A percentile compares a stretch with the other conserved stretches of the same genome.
Evolutionary conservation across 2,113 vertebrate species (phyloP).

Genomic region (Nestor notabilis): DNA sequence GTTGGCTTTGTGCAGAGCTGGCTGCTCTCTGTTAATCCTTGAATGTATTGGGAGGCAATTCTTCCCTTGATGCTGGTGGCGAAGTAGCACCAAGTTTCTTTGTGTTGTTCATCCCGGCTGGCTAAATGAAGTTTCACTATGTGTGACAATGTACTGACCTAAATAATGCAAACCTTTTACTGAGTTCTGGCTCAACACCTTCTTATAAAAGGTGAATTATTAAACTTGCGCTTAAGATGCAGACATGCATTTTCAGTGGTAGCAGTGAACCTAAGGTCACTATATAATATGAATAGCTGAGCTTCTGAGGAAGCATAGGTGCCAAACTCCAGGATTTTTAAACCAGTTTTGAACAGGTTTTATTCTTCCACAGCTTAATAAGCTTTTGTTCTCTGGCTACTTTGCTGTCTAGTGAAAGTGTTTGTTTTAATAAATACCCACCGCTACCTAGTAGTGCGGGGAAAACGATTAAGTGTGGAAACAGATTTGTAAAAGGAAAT

Average conservation of each 20-base stretch:
- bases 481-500: not conserved
- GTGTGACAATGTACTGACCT: fast-evolving
- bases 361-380: not conserved
- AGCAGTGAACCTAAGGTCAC: not conserved
- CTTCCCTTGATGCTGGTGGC: not conserved
- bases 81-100: fast-evolving
- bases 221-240: not conserved
- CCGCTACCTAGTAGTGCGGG: not conserved
- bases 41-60: fast-evolving
- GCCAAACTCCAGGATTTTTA: not conserved
- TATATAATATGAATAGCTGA: fast-evolving
- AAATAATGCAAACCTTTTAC: fast-evolving
- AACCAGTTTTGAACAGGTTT: not conserved
- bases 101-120: fast-evolving
- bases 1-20: not conserved
- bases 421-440: not conserved
- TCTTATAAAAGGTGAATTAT: not conserved
- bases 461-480: not conserved
- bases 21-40: fast-evolving
- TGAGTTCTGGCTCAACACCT: not conserved
- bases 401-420: not conserved
- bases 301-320: not conserved
- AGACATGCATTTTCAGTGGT: not conserved
- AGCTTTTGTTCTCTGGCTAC: not conserved
- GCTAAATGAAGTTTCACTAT: fast-evolving